Conservation (phyloP, 2,888 invertebrate genomes). For the Hyles lineata region DNA sequence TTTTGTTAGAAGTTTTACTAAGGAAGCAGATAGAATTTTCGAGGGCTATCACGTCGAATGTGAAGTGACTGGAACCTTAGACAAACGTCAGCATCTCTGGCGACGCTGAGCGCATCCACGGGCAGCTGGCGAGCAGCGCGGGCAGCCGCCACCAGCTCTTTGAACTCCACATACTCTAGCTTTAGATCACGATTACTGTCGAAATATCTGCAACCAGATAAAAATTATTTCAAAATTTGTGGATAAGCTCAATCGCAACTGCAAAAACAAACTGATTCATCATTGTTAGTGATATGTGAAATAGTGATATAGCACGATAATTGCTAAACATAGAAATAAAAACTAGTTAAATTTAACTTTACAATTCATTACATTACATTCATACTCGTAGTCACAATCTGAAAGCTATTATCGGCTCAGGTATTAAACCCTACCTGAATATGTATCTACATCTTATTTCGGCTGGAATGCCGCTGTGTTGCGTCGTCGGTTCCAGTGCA, state of each 20-base stretch:
- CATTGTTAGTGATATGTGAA: too few species aligned
- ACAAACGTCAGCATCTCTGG: slow-evolving; percentile 80
- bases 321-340: too few species aligned
- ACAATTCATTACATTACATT: too few species aligned
- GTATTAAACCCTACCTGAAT: slow-evolving; percentile 79
- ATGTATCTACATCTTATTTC: slow-evolving; percentile 89
- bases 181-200: slow-evolving; percentile 81
- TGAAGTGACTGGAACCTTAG: slow-evolving; percentile 51
- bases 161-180: slow-evolving; percentile 85
- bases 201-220: slow-evolving; percentile 76
- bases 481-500: slow-evolving; percentile 87
- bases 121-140: slow-evolving; percentile 81
- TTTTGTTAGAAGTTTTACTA: too few species aligned
- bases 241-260: too few species aligned
- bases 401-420: background rate
- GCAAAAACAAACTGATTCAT: too few species aligned
- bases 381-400: too few species aligned
- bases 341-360: too few species aligned
- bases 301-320: too few species aligned
- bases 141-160: slow-evolving; percentile 83
- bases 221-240: background rate
- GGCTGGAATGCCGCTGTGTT: slow-evolving; percentile 86
- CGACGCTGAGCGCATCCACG: slow-evolving; percentile 80
- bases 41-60: background rate
- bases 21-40: background rate